These are phyloP conservation scores for Dicyrtomina minuta DNA, from an alignment of 2,888 invertebrate species.

Conservation along the genomic window DNA sequence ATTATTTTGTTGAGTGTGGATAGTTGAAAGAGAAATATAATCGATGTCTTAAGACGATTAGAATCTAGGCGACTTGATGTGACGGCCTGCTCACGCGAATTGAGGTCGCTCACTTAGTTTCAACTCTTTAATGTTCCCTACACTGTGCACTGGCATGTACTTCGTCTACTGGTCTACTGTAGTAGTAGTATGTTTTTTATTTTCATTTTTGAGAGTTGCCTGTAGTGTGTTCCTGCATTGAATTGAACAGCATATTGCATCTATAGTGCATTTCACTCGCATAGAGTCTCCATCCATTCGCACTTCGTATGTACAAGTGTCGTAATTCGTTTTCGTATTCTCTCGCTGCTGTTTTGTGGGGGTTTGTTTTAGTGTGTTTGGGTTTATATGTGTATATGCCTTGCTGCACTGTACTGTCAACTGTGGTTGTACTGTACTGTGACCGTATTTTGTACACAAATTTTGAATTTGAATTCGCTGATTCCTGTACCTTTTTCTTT, in stretches of 20 bases:
- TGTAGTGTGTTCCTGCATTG: not conserved
- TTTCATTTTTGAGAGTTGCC: not conserved
- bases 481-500: conserved; percentile 6
- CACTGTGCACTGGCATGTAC: not conserved
- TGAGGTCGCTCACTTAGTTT: conserved; percentile 30
- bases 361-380: no score
- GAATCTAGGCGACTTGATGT: conserved; percentile 34
- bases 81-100: conserved; percentile 30
- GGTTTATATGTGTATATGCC: no score
- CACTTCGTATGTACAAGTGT: no score
- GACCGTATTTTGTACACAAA: no score
- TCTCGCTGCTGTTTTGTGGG: no score
- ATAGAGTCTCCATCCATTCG: no score
- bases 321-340: no score
- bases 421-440: no score
- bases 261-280: no score
- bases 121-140: conserved; percentile 18
- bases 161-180: not conserved
- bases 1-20: conserved; percentile 22
- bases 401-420: no score
- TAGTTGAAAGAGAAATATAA: conserved; percentile 16
- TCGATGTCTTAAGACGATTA: conserved; percentile 33
- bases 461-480: no score
- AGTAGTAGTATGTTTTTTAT: conserved; percentile 3
- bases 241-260: no score